These are phyloP conservation scores for Aplochiton taeniatus DNA, from an alignment of 2,797 vertebrate genomes.

Conservation along the genomic window DNA sequence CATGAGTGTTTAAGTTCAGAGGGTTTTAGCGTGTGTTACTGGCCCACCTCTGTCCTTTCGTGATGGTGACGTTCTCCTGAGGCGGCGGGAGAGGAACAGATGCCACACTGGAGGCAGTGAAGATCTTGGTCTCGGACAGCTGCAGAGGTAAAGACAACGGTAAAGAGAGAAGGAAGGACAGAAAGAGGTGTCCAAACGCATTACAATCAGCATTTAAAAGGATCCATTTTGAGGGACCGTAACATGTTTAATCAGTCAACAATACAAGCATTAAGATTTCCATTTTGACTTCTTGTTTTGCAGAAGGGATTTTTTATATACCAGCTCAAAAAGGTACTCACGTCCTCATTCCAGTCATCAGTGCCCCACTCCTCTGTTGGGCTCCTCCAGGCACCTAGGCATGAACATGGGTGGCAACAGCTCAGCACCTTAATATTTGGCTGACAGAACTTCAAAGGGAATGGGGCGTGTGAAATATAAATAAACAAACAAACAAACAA, in stretches of 20 bases:
- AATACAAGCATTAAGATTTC: neutral
- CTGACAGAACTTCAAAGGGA: conserved; percentile 30
- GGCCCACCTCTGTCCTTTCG: conserved; percentile 91
- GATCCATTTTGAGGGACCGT: no score
- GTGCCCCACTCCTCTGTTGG: conserved; percentile 97
- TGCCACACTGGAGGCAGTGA: conserved; percentile 94
- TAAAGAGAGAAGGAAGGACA: neutral
- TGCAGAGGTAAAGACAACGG: conserved; percentile 51
- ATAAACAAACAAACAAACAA: conserved; percentile 7
- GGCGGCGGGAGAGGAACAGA: conserved; percentile 86
- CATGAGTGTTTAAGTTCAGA: neutral
- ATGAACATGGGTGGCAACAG: conserved; percentile 29
- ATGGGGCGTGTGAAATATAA: conserved; percentile 1
- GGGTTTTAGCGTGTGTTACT: neutral
- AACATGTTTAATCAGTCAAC: neutral
- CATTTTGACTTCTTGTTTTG: neutral
- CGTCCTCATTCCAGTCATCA: conserved; percentile 99
- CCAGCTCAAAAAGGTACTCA: conserved; percentile 66
- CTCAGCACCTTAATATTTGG: neutral
- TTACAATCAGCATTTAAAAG: conserved; percentile 2
- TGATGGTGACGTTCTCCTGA: conserved; percentile 97
- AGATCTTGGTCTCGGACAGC: conserved; percentile 99
- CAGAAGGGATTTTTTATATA: neutral
- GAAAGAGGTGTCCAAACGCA: conserved; percentile 1
- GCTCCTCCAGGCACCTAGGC: conserved; percentile 90